Evolutionary conservation across 2,797 vertebrate genomes (phyloP), one percentile per base, ranked within the genome.

Genomic region (Alauda arvensis): DNA sequence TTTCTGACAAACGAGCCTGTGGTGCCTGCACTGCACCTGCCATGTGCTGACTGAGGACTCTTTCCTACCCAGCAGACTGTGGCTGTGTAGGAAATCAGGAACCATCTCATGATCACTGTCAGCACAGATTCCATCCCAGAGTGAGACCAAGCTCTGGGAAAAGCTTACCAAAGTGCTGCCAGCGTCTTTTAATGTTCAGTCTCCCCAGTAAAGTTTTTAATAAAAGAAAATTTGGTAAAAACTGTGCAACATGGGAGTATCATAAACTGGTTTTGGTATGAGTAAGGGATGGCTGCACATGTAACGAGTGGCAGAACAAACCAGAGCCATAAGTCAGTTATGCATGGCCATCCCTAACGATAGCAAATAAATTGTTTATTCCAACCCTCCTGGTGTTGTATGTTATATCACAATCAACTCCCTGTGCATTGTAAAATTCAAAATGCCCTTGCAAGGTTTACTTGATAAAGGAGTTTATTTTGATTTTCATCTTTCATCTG

Each of bases 401-500:
- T 90, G 70, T 92, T 95, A 68, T 91, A 85, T 91, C 86, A 83
- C 94, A 93, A 91, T 89, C 91, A 77, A 86, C 88, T 94, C 85
- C 59, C 68, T 17, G 61, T 92, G 62, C 78, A 71, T 63, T 91
- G 87, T 80, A 91, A 84, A 93, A 92, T 93, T 87, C 59, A 63
- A 75, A 94, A 92, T 91, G 93, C 75, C 84, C 81, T 91, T 92
- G 78, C 89, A 93, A 83, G 82, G 72, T 91, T 95, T 91, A 92
- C 87, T 92, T 94, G 93, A 88, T 94, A 94, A 94, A 93, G 61
- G 87, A 94, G 80, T 80, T 93, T 95, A 94, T 86, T 94, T 90
- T 91, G 85, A 91, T 94, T 96, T 95, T 95, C 80, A 90, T 92
- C 34, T 83, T 91, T 93, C 68, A 86, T 95, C 71, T 92, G 90